These are phyloP conservation scores for Typhlichthys eigenmanni DNA, from an alignment of 2,797 vertebrate species.

Conservation along the genomic window DNA sequence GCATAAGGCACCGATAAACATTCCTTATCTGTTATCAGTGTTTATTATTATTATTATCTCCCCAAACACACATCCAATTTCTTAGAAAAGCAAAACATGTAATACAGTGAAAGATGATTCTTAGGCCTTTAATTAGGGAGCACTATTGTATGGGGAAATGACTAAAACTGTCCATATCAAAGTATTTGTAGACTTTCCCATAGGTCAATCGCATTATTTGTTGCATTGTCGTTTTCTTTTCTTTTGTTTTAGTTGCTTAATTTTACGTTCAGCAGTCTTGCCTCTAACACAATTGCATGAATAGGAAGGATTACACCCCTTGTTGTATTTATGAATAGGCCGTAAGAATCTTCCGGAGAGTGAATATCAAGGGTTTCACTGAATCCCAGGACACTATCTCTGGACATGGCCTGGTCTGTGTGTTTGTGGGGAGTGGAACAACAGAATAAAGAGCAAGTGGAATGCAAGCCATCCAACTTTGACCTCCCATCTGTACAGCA, in stretches of 20 bases:
- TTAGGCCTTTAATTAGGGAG: slow-evolving; percentile 15
- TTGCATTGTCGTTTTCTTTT: slow-evolving; percentile 25
- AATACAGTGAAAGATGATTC: slow-evolving; percentile 22
- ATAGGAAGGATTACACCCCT: too few relatives aligned
- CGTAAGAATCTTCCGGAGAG: slow-evolving; percentile 5
- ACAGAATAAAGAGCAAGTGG: slow-evolving; percentile 55
- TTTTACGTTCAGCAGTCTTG: too few relatives aligned
- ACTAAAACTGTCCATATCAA: slow-evolving; percentile 35
- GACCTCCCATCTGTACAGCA: slow-evolving; percentile 67
- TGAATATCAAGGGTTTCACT: slow-evolving; percentile 7
- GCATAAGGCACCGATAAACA: slow-evolving; percentile 23
- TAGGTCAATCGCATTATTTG: slow-evolving; percentile 29
- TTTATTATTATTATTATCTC: slow-evolving; percentile 6
- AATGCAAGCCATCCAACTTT: slow-evolving; percentile 56
- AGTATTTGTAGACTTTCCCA: slow-evolving; percentile 9
- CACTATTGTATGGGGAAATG: slow-evolving; percentile 14
- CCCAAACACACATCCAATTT: slow-evolving; percentile 19
- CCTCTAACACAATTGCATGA: too few relatives aligned
- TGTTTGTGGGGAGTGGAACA: slow-evolving; percentile 54
- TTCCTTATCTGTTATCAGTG: slow-evolving; percentile 29
- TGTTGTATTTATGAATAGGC: neutral
- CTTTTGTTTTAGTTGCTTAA: neutral
- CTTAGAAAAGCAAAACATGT: slow-evolving; percentile 22
- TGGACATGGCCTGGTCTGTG: slow-evolving; percentile 32
- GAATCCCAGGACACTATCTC: slow-evolving; percentile 32